phyloP scores from a whole-genome alignment of 2,797 vertebrate genomes.

The Podargus strigoides region DNA sequence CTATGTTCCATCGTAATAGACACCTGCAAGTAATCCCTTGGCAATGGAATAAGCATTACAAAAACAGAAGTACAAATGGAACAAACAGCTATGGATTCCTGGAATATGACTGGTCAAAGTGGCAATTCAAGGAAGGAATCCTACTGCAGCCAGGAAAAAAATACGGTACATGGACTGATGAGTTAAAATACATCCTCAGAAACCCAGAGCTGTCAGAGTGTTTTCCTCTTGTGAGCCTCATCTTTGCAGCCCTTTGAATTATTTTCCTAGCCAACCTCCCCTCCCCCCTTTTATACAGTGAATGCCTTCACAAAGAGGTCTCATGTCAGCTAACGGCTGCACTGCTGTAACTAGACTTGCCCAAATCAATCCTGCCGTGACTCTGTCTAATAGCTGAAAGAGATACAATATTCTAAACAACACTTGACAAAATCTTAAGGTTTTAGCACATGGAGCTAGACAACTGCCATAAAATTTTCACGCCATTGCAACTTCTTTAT shows the following conservation, averaged over 20 bases:
- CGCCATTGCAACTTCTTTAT: not conserved
- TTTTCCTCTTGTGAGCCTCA: not conserved
- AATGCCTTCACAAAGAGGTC: constrained; percentile 11
- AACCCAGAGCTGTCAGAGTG: not conserved
- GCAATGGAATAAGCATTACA: not conserved
- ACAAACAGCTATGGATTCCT: not conserved
- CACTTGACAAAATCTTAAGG: not conserved
- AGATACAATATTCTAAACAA: not conserved
- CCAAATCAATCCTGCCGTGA: not conserved
- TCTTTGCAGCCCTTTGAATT: not conserved
- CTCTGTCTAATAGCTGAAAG: not conserved
- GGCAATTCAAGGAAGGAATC: not conserved
- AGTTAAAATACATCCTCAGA: not conserved
- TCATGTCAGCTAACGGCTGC: not conserved
- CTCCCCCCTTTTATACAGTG: not conserved
- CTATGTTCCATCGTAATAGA: not conserved
- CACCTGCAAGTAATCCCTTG: not conserved
- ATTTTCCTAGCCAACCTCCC: not conserved
- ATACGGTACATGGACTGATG: not conserved
- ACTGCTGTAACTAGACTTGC: not conserved
- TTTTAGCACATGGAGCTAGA: not conserved
- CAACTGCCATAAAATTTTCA: not conserved
- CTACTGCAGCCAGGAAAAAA: not conserved
- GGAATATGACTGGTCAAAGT: not conserved
- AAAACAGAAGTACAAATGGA: not conserved